phyloP scores from a whole-genome alignment of 2,113 vertebrate species.

The Cacatua alba region DNA sequence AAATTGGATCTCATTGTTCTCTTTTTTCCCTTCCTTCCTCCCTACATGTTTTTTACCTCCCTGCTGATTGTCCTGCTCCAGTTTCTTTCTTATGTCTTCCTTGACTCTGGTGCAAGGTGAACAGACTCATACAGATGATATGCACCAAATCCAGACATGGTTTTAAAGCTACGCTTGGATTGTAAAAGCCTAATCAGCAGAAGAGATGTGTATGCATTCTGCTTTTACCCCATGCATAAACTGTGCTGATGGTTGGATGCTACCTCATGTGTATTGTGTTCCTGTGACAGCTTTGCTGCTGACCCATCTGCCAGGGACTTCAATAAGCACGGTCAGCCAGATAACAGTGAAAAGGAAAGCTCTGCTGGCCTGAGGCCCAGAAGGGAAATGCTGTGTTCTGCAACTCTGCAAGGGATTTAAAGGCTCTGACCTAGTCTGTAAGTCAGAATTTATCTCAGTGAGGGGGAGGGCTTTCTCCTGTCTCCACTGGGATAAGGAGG shows the following conservation, averaged over 20 bases:
- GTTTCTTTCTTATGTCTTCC: neutral
- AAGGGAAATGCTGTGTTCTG: neutral
- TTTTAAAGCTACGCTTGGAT: neutral
- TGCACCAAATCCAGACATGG: fast-evolving
- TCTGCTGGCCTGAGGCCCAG: neutral
- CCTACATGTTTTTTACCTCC: neutral
- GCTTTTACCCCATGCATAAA: neutral
- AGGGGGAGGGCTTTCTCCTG: neutral
- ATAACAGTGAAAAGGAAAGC: neutral
- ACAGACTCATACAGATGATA: neutral
- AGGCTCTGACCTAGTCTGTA: neutral
- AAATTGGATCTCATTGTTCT: neutral
- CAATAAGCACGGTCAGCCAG: neutral
- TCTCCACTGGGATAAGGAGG: neutral
- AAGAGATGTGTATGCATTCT: neutral
- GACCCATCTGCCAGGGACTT: neutral
- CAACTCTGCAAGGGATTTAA: neutral
- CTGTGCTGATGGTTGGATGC: neutral
- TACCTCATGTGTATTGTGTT: neutral
- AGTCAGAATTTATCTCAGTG: neutral
- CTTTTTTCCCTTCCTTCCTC: no score
- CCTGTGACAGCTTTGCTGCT: neutral
- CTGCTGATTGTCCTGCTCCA: neutral
- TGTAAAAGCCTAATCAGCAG: neutral
- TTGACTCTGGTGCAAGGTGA: neutral